Evolutionary conservation across 2,888 invertebrate species (phyloP).

Genomic region (Lepidocyrtinus sp.): DNA sequence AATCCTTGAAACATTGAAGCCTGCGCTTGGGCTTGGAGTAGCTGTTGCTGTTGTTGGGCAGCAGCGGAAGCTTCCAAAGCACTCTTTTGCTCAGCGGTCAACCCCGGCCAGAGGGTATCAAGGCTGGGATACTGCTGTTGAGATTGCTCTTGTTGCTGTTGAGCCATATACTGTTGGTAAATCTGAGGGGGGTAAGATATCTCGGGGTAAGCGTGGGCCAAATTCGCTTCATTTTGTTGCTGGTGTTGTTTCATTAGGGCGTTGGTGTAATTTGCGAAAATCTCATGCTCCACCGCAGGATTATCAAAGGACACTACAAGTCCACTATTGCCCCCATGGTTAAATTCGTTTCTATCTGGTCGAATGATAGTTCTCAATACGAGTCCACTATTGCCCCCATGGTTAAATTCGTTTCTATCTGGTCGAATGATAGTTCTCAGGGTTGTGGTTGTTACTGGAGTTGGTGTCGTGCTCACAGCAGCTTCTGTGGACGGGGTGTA

Average conservation of each 20-base stretch:
- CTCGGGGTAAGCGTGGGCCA: constrained; percentile 44
- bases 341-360: constrained; percentile 82
- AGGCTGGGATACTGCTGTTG: constrained; percentile 69
- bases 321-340: constrained; percentile 40
- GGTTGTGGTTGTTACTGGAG: constrained; percentile 18
- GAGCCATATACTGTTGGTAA: constrained; percentile 2
- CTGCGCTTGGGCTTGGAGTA: constrained; percentile 70
- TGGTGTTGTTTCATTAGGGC: constrained; percentile 25
- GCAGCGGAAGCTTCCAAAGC: constrained; percentile 8
- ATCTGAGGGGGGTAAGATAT: neutral
- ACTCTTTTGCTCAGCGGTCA: constrained; percentile 52
- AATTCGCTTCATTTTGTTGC: constrained; percentile 16
- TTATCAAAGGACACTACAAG: constrained; percentile 65
- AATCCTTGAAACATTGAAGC: constrained; percentile 71
- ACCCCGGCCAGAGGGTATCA: constrained; percentile 51
- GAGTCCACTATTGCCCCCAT: too few relatives aligned
- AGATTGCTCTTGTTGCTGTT: constrained; percentile 62
- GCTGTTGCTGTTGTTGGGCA: constrained; percentile 68
- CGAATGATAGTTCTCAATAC: constrained; percentile 83
- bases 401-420: constrained; percentile 79
- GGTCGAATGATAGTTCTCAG: constrained; percentile 85
- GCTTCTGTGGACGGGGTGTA: constrained; percentile 27
- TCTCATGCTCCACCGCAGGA: constrained; percentile 53
- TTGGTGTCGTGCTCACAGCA: constrained; percentile 5
- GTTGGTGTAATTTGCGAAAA: constrained; percentile 47